Conservation (phyloP, 2,797 vertebrate species). For the Hozukius guyotensis region DNA sequence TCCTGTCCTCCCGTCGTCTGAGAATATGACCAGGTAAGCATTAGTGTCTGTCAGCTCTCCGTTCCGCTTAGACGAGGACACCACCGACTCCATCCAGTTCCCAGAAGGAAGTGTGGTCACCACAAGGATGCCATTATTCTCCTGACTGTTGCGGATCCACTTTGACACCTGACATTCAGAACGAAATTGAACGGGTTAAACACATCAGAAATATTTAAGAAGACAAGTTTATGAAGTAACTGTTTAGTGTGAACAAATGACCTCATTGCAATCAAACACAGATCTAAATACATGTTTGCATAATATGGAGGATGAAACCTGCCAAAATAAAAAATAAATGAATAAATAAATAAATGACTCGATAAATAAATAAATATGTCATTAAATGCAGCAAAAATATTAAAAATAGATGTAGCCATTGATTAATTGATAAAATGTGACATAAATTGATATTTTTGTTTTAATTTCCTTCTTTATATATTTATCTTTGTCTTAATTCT, state of each 20-base stretch:
- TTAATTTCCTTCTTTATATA: too few species aligned
- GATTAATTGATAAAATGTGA: too few species aligned
- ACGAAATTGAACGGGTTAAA: not conserved
- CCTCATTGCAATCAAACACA: not conserved
- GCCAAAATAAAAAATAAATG: too few species aligned
- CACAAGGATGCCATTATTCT: constrained; percentile 82
- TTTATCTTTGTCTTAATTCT: too few species aligned
- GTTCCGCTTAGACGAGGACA: constrained; percentile 46
- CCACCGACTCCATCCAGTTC: constrained; percentile 67
- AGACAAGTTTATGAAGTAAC: not conserved
- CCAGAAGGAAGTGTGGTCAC: constrained; percentile 71
- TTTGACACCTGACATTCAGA: constrained; percentile 77
- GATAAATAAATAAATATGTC: too few species aligned
- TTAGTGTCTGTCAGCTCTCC: constrained; percentile 57
- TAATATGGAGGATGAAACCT: not conserved
- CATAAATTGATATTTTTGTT: too few species aligned
- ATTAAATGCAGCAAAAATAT: too few species aligned
- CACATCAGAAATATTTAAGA: not conserved
- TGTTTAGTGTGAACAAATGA: not conserved
- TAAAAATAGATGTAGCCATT: too few species aligned
- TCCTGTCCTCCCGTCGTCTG: constrained; percentile 76
- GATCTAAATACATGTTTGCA: not conserved
- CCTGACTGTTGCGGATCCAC: constrained; percentile 81
- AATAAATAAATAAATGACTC: too few species aligned
- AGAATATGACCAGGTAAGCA: constrained; percentile 87